Conservation (phyloP, 2,797 vertebrate species). For the Leptoclinus maculatus region DNA sequence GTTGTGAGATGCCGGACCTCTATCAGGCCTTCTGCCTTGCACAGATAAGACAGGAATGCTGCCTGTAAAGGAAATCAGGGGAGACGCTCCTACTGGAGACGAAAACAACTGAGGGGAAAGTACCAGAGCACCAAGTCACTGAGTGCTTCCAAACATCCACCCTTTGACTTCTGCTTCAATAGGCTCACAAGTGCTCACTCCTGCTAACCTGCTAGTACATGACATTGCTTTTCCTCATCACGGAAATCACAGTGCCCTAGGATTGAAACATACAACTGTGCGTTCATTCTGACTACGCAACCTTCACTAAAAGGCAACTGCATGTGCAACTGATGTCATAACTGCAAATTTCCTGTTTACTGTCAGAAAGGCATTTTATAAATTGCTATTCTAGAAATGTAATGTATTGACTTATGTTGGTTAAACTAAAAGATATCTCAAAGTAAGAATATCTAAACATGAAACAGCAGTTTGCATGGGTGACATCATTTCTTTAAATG, state of each 20-base stretch:
- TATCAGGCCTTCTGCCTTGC: slow-evolving; percentile 43
- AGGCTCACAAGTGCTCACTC: not conserved
- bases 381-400: no score
- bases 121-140: not conserved
- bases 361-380: no score
- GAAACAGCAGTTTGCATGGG: no score
- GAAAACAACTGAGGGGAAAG: slow-evolving; percentile 38
- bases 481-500: no score
- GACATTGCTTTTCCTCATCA: not conserved
- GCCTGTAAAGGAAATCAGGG: slow-evolving; percentile 35
- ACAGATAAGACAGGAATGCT: slow-evolving; percentile 76
- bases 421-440: no score
- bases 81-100: slow-evolving; percentile 31
- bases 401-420: no score
- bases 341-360: no score
- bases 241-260: not conserved
- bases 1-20: slow-evolving; percentile 44
- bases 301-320: no score
- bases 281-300: no score
- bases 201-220: not conserved
- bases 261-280: no score
- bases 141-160: not conserved
- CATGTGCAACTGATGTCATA: no score
- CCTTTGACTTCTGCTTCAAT: not conserved
- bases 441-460: no score